Conservation (phyloP, 2,113 vertebrate species). For the Chelonoidis abingdonii region DNA sequence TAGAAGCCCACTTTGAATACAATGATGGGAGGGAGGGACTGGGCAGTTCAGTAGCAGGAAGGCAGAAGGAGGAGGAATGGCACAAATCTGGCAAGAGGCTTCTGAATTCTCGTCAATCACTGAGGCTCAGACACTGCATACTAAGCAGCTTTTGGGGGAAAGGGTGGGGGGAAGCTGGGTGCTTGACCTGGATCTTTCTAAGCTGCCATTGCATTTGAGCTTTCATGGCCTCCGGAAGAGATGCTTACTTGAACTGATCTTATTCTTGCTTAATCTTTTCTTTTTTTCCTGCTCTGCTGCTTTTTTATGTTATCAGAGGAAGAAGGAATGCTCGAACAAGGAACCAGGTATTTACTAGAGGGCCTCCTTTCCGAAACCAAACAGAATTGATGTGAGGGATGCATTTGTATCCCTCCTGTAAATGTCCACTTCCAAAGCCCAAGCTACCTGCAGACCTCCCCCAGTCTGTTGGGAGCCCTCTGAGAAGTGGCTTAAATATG, state of each 20-base stretch:
- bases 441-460: rapidly evolving
- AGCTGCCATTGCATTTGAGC: slow-evolving; percentile 82
- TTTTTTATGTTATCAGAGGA: slow-evolving; percentile 94
- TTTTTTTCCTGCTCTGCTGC: slow-evolving; percentile 88
- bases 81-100: background rate
- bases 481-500: background rate
- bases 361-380: background rate
- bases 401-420: background rate
- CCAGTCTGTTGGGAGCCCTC: background rate
- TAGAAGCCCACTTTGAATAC: background rate
- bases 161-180: background rate
- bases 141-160: background rate
- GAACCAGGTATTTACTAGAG: slow-evolving; percentile 92
- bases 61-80: background rate
- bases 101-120: background rate
- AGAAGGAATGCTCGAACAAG: slow-evolving; percentile 98
- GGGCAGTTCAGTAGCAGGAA: background rate
- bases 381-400: background rate
- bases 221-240: slow-evolving; percentile 79
- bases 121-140: background rate
- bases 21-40: background rate
- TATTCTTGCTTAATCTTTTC: slow-evolving; percentile 89
- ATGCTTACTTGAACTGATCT: slow-evolving; percentile 88
- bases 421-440: background rate
- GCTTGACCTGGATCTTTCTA: slow-evolving; percentile 45